These are phyloP conservation scores for Mellilla xanthometata DNA, from an alignment of 2,888 invertebrate genomes.

Conservation along the genomic window DNA sequence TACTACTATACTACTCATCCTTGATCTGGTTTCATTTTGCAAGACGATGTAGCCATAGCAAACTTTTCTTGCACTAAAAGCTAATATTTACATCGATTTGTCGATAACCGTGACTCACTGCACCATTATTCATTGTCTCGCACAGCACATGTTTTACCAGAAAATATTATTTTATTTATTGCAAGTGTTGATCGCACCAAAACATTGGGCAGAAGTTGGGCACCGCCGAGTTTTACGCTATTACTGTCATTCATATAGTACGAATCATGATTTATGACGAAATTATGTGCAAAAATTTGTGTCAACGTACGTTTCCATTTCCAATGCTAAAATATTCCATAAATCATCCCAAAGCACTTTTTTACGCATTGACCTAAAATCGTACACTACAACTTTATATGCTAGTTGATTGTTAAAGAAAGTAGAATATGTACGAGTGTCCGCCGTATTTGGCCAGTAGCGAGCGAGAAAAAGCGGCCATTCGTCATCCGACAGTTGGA, in stretches of 20 bases:
- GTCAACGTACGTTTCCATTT: constrained; percentile 10
- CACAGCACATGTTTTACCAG: constrained; percentile 8
- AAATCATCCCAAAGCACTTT: constrained; percentile 21
- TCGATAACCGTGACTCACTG: constrained; percentile 22
- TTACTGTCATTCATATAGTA: constrained; percentile 15
- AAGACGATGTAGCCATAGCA: constrained; percentile 30
- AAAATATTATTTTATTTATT: constrained; percentile 20
- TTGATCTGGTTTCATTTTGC: constrained; percentile 56
- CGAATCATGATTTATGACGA: constrained; percentile 14
- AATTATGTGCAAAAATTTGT: constrained; percentile 17
- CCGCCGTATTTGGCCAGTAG: constrained; percentile 43
- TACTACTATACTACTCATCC: constrained; percentile 42
- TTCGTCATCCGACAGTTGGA: constrained; percentile 35
- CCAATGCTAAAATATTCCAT: constrained; percentile 15
- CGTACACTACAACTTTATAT: neutral
- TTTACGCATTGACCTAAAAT: constrained; percentile 16
- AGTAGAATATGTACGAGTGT: neutral
- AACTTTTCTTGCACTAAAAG: constrained; percentile 12
- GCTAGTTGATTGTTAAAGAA: neutral
- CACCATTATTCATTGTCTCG: constrained; percentile 18
- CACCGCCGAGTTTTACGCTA: constrained; percentile 6
- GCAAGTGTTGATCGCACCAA: constrained; percentile 21
- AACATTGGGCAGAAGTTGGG: constrained; percentile 16
- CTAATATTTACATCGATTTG: constrained; percentile 25
- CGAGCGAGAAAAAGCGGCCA: constrained; percentile 44